A percentile compares a stretch with the other conserved stretches of the same genome.
phyloP scores from a whole-genome alignment of 92 coral and sea anemone species.

The Metridium senile region DNA sequence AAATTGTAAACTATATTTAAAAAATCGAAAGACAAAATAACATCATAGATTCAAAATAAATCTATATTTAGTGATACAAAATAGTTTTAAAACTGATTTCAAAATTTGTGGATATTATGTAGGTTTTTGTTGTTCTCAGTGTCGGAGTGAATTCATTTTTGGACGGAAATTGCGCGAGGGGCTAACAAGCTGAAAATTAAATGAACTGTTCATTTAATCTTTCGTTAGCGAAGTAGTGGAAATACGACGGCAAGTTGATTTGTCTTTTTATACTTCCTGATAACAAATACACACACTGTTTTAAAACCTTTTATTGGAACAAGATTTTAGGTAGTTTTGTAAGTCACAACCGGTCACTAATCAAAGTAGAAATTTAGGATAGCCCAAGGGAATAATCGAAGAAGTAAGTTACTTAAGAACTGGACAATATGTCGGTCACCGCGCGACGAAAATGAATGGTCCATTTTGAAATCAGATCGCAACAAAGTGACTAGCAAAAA shows the following conservation, averaged over 20 bases:
- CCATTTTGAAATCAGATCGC: conserved; percentile 19
- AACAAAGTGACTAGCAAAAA: background rate
- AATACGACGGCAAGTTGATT: background rate
- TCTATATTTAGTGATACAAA: no score
- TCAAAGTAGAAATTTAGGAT: background rate
- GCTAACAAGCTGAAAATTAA: background rate
- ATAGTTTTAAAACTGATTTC: background rate
- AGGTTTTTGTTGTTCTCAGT: no score
- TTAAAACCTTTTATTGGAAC: conserved; percentile 10
- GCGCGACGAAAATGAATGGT: background rate
- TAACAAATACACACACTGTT: background rate
- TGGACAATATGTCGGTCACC: no score
- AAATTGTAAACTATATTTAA: no score
- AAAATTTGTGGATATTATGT: background rate
- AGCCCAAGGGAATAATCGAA: background rate
- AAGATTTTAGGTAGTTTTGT: background rate
- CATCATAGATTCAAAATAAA: no score
- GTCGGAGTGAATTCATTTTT: no score
- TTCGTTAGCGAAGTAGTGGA: background rate
- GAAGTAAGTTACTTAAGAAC: background rate
- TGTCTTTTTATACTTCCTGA: background rate
- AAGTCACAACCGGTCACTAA: conserved; percentile 1
- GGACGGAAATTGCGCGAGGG: background rate
- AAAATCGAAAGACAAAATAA: no score
- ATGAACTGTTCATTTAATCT: background rate